phyloP scores from a whole-genome alignment of 2,888 invertebrate species.

The Artemia sp. region DNA sequence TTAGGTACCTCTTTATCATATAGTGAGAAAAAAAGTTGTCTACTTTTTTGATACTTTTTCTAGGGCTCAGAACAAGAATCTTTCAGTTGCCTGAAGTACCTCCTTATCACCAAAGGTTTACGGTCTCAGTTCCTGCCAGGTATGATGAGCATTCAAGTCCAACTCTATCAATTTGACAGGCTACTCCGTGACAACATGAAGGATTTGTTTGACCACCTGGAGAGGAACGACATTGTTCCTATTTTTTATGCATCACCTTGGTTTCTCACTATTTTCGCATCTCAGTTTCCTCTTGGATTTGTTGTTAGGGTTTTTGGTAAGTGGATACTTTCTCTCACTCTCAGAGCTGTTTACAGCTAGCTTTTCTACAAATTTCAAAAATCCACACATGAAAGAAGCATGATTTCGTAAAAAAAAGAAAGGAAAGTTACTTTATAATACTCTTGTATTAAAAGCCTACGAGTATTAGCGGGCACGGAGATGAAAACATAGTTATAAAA shows the following conservation, averaged over 20 bases:
- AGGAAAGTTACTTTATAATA: not conserved
- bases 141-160: constrained; percentile 76
- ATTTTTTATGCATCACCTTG: constrained; percentile 92
- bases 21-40: too few species aligned
- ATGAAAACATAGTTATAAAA: not conserved
- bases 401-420: too few species aligned
- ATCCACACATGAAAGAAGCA: too few species aligned
- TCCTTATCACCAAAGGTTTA: constrained; percentile 77
- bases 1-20: too few species aligned
- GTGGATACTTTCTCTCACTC: constrained; percentile 22
- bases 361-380: too few species aligned
- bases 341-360: not conserved
- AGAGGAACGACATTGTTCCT: constrained; percentile 66
- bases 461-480: not conserved
- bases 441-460: too few species aligned
- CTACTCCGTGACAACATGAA: constrained; percentile 71
- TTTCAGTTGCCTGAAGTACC: constrained; percentile 64
- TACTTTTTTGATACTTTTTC: constrained; percentile 26
- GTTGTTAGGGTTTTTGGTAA: constrained; percentile 80
- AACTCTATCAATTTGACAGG: constrained; percentile 81
- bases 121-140: constrained; percentile 80
- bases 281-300: constrained; percentile 88
- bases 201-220: constrained; percentile 61
- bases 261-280: constrained; percentile 87
- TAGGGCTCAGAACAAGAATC: constrained; percentile 85